phyloP scores from a whole-genome alignment of 2,888 invertebrate genomes.

The Panzeria rudis region DNA sequence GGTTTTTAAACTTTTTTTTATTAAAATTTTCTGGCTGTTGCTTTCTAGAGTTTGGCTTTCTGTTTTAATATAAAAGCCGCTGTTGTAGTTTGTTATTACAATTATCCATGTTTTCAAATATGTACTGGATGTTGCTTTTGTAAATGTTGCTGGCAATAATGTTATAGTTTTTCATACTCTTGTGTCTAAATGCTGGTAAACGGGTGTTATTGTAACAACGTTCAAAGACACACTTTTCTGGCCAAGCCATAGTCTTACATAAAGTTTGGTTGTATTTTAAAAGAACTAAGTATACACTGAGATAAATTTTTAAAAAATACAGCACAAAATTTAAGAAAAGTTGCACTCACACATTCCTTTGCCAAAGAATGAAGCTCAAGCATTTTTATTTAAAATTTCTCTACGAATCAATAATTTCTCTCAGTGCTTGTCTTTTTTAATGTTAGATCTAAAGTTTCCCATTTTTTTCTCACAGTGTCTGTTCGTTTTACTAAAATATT shows the following conservation, averaged over 20 bases:
- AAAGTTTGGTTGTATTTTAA: not conserved
- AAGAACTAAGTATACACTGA: not conserved
- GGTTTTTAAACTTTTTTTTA: not conserved
- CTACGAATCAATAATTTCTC: not conserved
- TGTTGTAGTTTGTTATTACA: slow-evolving; percentile 65
- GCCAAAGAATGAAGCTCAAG: not conserved
- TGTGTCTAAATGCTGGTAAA: slow-evolving; percentile 66
- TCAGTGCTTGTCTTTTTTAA: slow-evolving; percentile 19
- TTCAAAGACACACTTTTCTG: slow-evolving; percentile 68
- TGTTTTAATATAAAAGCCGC: slow-evolving; percentile 50
- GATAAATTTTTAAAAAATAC: not conserved
- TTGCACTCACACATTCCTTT: not conserved
- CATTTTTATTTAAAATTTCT: not conserved
- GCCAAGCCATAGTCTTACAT: slow-evolving; percentile 20
- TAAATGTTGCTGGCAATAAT: slow-evolving; percentile 36
- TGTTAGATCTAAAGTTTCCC: not conserved
- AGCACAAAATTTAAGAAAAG: not conserved
- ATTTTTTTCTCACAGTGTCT: not conserved
- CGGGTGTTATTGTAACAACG: slow-evolving; percentile 71
- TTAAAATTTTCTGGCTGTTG: slow-evolving; percentile 13
- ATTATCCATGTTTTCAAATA: slow-evolving; percentile 71
- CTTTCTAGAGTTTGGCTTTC: slow-evolving; percentile 10
- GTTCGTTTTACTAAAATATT: slow-evolving; percentile 64
- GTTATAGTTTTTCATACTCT: slow-evolving; percentile 35
- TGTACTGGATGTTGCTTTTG: slow-evolving; percentile 55